Conservation (phyloP, 2,888 invertebrate species). For the Oeneis ivallda region DNA sequence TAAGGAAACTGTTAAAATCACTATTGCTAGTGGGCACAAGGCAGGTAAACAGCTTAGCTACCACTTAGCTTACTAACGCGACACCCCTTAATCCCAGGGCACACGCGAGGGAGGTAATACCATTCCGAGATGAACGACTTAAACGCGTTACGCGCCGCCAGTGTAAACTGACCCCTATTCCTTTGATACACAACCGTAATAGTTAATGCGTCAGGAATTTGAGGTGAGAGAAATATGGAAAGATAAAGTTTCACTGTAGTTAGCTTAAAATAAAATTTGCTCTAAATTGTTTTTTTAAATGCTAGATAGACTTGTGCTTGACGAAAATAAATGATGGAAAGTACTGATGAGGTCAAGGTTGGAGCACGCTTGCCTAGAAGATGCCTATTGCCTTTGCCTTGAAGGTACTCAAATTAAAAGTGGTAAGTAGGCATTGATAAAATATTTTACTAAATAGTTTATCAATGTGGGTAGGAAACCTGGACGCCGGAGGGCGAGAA, state of each 20-base stretch:
- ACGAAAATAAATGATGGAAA: no score
- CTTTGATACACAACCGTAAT: constrained; percentile 22
- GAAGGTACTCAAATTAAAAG: no score
- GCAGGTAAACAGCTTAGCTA: constrained; percentile 38
- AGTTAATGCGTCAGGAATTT: background rate
- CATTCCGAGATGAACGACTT: constrained; percentile 80
- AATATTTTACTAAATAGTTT: no score
- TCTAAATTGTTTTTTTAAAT: no score
- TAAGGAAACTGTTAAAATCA: constrained; percentile 34
- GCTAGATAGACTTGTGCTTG: no score
- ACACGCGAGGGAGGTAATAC: constrained; percentile 64
- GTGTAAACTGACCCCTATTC: constrained; percentile 49
- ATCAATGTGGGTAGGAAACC: no score
- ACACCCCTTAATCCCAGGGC: constrained; percentile 58
- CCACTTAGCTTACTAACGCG: constrained; percentile 46
- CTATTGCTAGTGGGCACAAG: constrained; percentile 34
- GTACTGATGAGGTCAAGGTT: no score
- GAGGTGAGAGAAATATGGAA: background rate
- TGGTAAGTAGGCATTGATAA: no score
- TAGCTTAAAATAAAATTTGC: no score
- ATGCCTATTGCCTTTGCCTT: no score
- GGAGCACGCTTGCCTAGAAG: no score
- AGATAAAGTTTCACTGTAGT: background rate
- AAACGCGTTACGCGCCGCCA: constrained; percentile 72
- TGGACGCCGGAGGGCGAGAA: no score